These are phyloP conservation scores for Acronicta leporina DNA, from an alignment of 2,888 invertebrate genomes.

Conservation along the genomic window DNA sequence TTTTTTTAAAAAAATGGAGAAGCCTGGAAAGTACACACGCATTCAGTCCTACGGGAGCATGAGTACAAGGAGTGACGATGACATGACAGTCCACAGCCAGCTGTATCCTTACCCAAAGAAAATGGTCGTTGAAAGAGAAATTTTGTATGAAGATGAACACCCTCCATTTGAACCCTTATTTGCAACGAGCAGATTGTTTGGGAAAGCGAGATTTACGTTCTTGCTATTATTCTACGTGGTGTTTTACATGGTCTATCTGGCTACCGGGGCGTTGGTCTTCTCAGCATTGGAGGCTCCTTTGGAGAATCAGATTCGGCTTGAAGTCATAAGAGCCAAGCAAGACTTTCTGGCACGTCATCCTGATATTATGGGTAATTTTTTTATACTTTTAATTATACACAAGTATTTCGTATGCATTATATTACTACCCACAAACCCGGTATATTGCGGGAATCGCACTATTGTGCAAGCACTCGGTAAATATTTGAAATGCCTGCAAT, in stretches of 20 bases:
- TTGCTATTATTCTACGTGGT: constrained; percentile 87
- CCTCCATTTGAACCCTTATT: constrained; percentile 83
- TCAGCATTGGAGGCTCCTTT: constrained; percentile 90
- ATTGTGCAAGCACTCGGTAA: constrained; percentile 25
- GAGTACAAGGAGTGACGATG: constrained; percentile 81
- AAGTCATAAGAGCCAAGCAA: constrained; percentile 85
- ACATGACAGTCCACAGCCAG: constrained; percentile 85
- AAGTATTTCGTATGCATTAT: not conserved
- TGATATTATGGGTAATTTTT: constrained; percentile 89
- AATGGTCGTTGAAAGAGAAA: constrained; percentile 79
- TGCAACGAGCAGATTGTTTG: constrained; percentile 82
- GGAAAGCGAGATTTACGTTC: constrained; percentile 87
- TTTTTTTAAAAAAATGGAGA: constrained; percentile 68
- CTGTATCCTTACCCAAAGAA: constrained; percentile 82
- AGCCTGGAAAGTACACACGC: constrained; percentile 67
- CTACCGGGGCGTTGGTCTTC: constrained; percentile 91
- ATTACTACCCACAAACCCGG: constrained; percentile 28
- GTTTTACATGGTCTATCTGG: constrained; percentile 90
- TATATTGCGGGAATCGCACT: constrained; percentile 11
- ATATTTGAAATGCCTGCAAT: constrained; percentile 48
- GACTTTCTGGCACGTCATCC: constrained; percentile 90
- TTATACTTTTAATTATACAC: not conserved
- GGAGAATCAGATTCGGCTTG: constrained; percentile 87
- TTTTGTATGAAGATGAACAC: constrained; percentile 83
- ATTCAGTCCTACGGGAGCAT: constrained; percentile 85